Percentiles rank a stretch among this genome's conserved stretches.
Conservation (phyloP, 1,140 invertebrate genomes). For the Drosophila sechellia region DNA sequence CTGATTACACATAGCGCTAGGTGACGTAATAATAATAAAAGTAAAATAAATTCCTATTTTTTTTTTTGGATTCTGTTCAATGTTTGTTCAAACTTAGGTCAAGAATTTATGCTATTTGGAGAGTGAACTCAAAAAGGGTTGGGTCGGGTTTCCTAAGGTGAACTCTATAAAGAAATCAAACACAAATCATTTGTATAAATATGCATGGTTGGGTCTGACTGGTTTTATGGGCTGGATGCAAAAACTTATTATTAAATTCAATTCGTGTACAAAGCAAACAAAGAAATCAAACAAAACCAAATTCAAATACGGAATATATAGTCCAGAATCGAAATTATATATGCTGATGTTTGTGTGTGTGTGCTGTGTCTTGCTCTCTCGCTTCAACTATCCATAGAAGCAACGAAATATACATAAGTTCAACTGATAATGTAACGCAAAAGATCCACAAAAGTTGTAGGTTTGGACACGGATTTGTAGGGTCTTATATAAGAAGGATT, state of each 20-base stretch:
- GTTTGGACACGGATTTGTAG: not conserved
- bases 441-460: conserved; percentile 20
- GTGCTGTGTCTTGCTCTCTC: conserved; percentile 16
- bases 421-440: conserved; percentile 23
- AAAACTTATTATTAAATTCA: conserved; percentile 27
- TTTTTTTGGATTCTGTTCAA: conserved; percentile 14
- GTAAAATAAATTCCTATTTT: conserved; percentile 26
- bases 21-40: conserved; percentile 52
- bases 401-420: conserved; percentile 23
- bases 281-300: conserved; percentile 73
- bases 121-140: conserved; percentile 18
- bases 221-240: conserved; percentile 36
- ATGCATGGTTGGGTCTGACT: conserved; percentile 36
- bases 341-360: conserved; percentile 18
- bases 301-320: conserved; percentile 31
- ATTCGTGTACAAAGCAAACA: conserved; percentile 55
- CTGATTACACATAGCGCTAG: conserved; percentile 29
- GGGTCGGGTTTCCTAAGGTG: conserved; percentile 1
- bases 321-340: conserved; percentile 39
- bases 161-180: conserved; percentile 22
- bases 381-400: conserved; percentile 19
- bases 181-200: conserved; percentile 45
- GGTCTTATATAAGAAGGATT: not conserved
- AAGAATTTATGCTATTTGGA: conserved; percentile 24
- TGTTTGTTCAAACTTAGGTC: conserved; percentile 10